Evolutionary conservation across 2,888 invertebrate genomes (phyloP).

Genomic region (Geophilus truncorum): DNA sequence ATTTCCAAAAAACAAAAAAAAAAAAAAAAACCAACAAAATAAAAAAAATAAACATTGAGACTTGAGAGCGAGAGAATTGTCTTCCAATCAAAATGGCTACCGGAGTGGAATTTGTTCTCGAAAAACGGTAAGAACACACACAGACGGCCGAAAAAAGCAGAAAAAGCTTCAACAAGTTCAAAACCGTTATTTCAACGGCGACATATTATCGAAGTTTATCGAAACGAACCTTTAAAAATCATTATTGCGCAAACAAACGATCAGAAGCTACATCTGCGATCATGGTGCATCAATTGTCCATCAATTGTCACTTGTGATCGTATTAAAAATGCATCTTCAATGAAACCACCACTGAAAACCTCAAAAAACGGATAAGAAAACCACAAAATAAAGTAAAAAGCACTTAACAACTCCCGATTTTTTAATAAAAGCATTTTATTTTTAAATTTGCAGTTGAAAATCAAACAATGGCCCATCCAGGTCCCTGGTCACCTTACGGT

Average conservation of each 20-base stretch:
- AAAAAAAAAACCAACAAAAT: too few relatives aligned
- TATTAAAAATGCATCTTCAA: not conserved
- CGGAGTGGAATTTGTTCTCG: not conserved
- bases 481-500: slow-evolving; percentile 41
- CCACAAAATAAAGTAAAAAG: too few relatives aligned
- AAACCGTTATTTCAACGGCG: not conserved
- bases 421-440: too few relatives aligned
- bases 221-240: not conserved
- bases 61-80: not conserved
- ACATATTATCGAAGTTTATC: not conserved
- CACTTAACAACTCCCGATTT: too few relatives aligned
- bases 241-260: not conserved
- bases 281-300: not conserved
- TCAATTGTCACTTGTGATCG: not conserved
- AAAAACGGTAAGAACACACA: not conserved
- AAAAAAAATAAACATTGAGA: not conserved
- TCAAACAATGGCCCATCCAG: slow-evolving; percentile 40
- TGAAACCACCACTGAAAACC: too few relatives aligned
- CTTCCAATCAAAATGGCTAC: not conserved
- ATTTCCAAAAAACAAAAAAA: not conserved
- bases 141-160: not conserved
- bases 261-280: not conserved
- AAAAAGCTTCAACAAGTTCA: not conserved
- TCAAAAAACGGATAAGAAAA: too few relatives aligned
- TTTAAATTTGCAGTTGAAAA: too few relatives aligned